Evolutionary conservation across 92 coral and sea anemone species (phyloP), one percentile per base, ranked within the genome.

Genomic region (Blastomussa wellsi): DNA sequence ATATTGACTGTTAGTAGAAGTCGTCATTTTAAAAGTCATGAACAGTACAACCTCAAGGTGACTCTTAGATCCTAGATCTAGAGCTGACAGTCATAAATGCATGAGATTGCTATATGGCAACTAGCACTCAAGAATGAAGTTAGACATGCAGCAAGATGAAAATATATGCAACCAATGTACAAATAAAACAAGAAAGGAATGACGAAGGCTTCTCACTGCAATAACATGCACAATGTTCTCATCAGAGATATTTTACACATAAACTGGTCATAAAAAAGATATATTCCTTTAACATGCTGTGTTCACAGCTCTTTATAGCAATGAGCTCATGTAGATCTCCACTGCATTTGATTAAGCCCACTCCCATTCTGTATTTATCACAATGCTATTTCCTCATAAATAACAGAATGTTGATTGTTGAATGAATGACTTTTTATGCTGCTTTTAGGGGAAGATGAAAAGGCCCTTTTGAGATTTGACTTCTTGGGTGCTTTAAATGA

Each of bases 321-420:
- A 62, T 62, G 17, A 62, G 35, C 14, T 62, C 1, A 62, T 26
- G 35, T 48, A n/a, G n/a, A n/a, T n/a, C n/a, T n/a, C n/a, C n/a
- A n/a, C n/a, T n/a, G n/a, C n/a, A n/a, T n/a, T n/a, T n/a, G n/a
- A n/a, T n/a, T n/a, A n/a, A n/a, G n/a, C n/a, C n/a, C n/a, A n/a
- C n/a, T n/a, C 12, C 12, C 49, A 44, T 44, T 44, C 49, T 13
- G 11, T 31, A 32, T 17, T 53, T 38, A 57, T 76, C 62, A 74
- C 49, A 74, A 24, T 13, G 57, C 60, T 44, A 83, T 73, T 75
- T 83, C 87, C 29, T 83, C 87, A 59, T 83, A 83, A 28, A 83
- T 83, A 19, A 83, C 87, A 60, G 80, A 62, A 44, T 32, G 41
- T 22, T 74, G 60, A 60, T 74, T 47, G 60, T 44, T 47, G 9